A percentile compares a stretch with the other conserved stretches of the same genome.
Conservation (phyloP, 2,113 vertebrate genomes). For the mouse (Mus musculus) region DNA sequence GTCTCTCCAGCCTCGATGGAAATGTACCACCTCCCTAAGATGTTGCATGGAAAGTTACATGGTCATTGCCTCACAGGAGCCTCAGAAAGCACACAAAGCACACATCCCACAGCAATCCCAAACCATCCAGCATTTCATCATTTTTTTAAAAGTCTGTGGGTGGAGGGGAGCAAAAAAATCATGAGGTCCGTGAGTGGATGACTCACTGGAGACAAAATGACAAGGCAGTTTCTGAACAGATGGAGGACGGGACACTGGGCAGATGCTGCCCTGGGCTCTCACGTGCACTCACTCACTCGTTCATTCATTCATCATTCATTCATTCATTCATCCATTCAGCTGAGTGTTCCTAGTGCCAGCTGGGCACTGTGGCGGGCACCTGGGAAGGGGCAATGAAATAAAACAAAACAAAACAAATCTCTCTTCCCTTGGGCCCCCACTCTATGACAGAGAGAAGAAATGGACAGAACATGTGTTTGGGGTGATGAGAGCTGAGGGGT, state of each 20-base stretch:
- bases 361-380: rapidly evolving
- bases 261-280: not conserved
- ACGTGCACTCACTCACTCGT: too few species aligned
- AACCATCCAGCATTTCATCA: constrained; percentile 46
- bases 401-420: not conserved
- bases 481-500: rapidly evolving
- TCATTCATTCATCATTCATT: not conserved
- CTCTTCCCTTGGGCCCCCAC: rapidly evolving
- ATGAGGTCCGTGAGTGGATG: constrained; percentile 47
- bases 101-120: not conserved
- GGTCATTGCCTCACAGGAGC: not conserved
- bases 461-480: not conserved
- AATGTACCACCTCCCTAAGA: constrained; percentile 42
- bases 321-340: not conserved
- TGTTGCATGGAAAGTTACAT: constrained; percentile 46
- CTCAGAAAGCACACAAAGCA: not conserved
- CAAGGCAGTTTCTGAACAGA: not conserved
- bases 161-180: not conserved
- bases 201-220: constrained; percentile 64
- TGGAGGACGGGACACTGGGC: not conserved
- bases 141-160: constrained; percentile 2
- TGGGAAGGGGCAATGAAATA: not conserved
- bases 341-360: not conserved
- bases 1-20: constrained; percentile 38
- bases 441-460: too few species aligned